A percentile compares a stretch with the other conserved stretches of the same genome.
Conservation (phyloP, 2,113 vertebrate species). For the Prolemur simus region DNA sequence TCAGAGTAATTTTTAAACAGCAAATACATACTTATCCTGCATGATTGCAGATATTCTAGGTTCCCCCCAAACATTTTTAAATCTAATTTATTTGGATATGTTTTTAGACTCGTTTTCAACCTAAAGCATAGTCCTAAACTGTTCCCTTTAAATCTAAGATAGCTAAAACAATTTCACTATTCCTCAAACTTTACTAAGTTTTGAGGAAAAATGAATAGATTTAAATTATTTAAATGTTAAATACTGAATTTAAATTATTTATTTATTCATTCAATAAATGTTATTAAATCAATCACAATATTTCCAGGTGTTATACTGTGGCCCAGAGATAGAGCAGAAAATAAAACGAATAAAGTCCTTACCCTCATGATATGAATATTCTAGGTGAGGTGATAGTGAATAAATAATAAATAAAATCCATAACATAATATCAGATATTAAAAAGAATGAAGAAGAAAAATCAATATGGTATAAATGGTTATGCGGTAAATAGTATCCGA, state of each 20-base stretch:
- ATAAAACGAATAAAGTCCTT: background rate
- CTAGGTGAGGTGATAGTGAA: background rate
- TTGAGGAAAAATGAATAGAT: background rate
- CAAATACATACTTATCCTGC: background rate
- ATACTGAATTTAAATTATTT: background rate
- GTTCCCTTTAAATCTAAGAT: background rate
- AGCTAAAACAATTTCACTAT: background rate
- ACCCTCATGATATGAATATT: background rate
- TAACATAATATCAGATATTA: background rate
- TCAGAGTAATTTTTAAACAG: background rate
- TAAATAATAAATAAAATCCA: background rate
- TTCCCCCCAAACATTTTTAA: background rate
- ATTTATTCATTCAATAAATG: background rate
- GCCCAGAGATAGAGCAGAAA: background rate
- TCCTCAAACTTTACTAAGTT: background rate
- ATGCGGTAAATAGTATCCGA: background rate
- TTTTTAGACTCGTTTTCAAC: background rate
- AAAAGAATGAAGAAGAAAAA: background rate
- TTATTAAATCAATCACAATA: background rate
- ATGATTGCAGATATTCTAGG: background rate
- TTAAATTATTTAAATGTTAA: background rate
- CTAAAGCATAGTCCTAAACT: background rate
- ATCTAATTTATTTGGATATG: background rate
- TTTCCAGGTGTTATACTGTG: background rate
- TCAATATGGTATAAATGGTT: background rate